Evolutionary conservation across 2,113 vertebrate genomes (phyloP), one percentile per base, ranked within the genome.

Genomic region (Ageneiosus marmoratus): DNA sequence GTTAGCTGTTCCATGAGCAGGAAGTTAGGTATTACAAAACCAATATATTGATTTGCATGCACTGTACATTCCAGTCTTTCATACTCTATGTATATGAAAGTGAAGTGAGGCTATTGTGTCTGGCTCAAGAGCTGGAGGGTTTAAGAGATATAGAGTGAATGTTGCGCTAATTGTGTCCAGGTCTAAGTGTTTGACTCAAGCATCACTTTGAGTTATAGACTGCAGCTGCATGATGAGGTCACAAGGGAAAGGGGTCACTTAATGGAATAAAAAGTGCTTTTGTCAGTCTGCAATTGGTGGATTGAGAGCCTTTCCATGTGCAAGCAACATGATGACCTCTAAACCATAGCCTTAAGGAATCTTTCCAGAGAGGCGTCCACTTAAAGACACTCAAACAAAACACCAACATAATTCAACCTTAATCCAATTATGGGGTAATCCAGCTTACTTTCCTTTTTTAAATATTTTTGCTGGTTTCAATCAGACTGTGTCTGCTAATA

Each of bases 201-300:
- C 32, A 62, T 76, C 65, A 3, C 22, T 46, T 55, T 81, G 81
- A 63, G 72, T 82, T 81, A 77, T 67, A 86, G 80, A 62, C 51
- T 80, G 32, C 80, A 85, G 83, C 79, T 87, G 67, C 65, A 60
- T 84, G 67, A 50, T 78, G 62, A n/a, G 51, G 29, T 56, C 62
- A 74, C 37, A 46, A 58, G 53, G 37, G 50, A 70, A 70, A n/a
- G 63, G 32, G 77, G 79, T 77, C 74, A 79, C 48, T 72, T 55
- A 79, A 55, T 73, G 63, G 29, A 70, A 78, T 37, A 44, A 44
- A 37, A 48, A 72, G 20, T 29, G 24, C n/a, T 72, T 78, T 72
- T 78, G 55, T 46, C 74, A 13, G 69, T 44, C 60, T 69, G 50
- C 62, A 77, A 55, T 55, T 13, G 32, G 8, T 34, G 53, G 37